phyloP scores from a whole-genome alignment of 2,113 vertebrate species.

The Castor canadensis region DNA sequence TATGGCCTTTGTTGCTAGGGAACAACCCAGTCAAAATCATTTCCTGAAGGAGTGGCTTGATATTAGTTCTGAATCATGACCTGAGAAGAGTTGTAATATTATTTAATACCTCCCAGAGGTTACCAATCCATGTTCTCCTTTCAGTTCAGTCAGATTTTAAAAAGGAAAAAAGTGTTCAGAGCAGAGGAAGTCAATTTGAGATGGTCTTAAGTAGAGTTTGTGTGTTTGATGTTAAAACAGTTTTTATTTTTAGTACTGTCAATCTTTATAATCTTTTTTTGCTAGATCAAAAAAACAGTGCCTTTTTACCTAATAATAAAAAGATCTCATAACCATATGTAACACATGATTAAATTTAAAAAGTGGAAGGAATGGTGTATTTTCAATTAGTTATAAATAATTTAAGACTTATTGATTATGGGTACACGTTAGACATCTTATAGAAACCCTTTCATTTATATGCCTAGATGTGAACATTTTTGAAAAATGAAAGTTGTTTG shows the following conservation, averaged over 20 bases:
- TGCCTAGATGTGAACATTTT: neutral
- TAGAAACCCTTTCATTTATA: neutral
- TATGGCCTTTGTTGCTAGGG: conserved; percentile 31
- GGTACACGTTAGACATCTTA: neutral
- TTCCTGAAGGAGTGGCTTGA: neutral
- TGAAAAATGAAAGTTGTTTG: neutral
- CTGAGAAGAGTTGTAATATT: neutral
- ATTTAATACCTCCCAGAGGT: neutral
- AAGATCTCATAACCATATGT: neutral
- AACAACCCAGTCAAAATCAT: neutral
- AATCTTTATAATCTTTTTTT: neutral
- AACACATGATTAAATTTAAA: neutral
- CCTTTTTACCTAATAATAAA: neutral
- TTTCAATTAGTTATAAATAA: neutral
- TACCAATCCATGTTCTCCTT: neutral
- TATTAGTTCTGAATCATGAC: neutral
- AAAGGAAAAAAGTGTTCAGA: neutral
- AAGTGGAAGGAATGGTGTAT: neutral
- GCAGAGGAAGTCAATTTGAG: neutral
- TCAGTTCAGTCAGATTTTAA: neutral
- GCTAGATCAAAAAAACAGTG: neutral
- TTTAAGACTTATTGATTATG: neutral
- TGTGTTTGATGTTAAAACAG: neutral
- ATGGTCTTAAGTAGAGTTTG: neutral
- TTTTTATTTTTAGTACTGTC: neutral